phyloP scores from a whole-genome alignment of 2,888 invertebrate species.

The Callinectes sapidus region DNA sequence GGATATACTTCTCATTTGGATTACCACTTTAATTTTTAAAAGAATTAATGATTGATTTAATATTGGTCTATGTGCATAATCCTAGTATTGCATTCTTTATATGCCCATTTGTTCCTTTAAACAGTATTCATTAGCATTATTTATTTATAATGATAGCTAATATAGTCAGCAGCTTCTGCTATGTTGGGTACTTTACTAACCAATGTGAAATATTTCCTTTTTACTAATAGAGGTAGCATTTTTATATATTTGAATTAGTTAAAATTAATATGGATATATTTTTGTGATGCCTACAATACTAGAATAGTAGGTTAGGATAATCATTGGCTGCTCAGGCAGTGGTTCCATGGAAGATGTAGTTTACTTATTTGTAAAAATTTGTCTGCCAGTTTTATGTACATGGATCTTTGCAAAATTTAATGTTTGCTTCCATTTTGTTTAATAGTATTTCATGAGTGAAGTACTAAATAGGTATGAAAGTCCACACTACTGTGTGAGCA shows the following conservation, averaged over 20 bases:
- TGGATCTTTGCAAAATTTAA: background rate
- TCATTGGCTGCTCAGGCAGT: conserved; percentile 1
- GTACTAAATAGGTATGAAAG: background rate
- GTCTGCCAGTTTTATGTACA: background rate
- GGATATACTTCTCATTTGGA: background rate
- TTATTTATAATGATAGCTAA: conserved; percentile 33
- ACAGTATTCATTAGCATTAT: conserved; percentile 42
- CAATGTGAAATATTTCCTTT: conserved; percentile 7
- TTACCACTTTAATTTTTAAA: conserved; percentile 9
- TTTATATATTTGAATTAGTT: background rate
- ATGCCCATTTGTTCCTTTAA: conserved; percentile 39
- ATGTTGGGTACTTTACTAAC: conserved; percentile 36
- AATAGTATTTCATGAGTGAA: background rate
- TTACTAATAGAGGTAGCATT: background rate
- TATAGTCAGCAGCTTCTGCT: conserved; percentile 35
- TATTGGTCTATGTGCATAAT: conserved; percentile 4
- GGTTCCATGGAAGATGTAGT: background rate
- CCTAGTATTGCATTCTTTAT: conserved; percentile 43
- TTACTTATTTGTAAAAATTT: background rate
- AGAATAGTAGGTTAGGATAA: conserved; percentile 22
- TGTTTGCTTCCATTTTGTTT: background rate
- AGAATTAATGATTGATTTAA: background rate
- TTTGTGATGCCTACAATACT: background rate
- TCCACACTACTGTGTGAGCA: conserved; percentile 35
- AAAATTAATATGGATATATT: background rate